phyloP scores from a whole-genome alignment of 2,113 vertebrate species.

The Microcebus griseorufus region DNA sequence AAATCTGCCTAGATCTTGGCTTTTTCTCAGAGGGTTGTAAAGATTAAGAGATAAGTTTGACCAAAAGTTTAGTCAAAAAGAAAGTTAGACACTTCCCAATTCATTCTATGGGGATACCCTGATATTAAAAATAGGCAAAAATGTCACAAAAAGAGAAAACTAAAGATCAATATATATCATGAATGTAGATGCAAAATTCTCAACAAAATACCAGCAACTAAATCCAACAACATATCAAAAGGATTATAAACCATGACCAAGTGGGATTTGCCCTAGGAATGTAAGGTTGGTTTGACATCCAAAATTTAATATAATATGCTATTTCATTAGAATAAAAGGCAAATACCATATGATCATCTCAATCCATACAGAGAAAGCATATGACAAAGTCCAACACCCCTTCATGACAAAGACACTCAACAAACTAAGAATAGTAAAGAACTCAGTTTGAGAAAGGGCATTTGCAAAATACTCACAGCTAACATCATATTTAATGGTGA shows the following conservation, averaged over 20 bases:
- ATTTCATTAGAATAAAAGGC: not conserved
- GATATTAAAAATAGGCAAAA: conserved; percentile 35
- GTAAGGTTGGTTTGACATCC: not conserved
- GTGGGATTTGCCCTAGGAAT: not conserved
- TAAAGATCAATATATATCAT: not conserved
- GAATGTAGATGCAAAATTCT: not conserved
- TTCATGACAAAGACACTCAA: not conserved
- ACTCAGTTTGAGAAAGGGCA: not conserved
- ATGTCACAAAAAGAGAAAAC: conserved; percentile 13
- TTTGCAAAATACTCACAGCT: not conserved
- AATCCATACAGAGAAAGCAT: not conserved
- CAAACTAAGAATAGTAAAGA: not conserved
- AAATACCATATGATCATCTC: not conserved
- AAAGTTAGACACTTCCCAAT: conserved; percentile 23
- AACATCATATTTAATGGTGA: not conserved
- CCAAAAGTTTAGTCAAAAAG: conserved; percentile 29
- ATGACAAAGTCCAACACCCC: not conserved
- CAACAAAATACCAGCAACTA: not conserved
- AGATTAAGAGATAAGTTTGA: not conserved
- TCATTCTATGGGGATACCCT: not conserved
- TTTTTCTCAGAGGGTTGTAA: conserved; percentile 21
- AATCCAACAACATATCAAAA: not conserved
- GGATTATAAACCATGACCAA: not conserved
- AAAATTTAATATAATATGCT: not conserved
- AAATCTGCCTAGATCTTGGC: not conserved